phyloP scores from a whole-genome alignment of 2,797 vertebrate genomes.

The Limosa lapponica region DNA sequence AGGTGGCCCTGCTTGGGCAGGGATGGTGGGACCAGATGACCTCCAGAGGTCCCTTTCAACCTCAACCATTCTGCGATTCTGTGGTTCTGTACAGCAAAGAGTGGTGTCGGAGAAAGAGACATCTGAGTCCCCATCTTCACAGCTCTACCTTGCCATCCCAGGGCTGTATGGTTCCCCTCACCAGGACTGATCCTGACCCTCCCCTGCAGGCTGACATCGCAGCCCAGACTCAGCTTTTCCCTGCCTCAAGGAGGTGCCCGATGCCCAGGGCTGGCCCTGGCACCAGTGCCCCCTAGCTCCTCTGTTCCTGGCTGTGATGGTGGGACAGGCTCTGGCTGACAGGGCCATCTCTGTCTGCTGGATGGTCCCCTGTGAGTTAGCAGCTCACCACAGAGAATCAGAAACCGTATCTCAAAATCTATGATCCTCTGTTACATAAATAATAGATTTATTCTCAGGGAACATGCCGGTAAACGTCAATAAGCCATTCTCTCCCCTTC shows the following conservation, averaged over 20 bases:
- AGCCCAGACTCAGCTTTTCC: not conserved
- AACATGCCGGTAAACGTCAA: not conserved
- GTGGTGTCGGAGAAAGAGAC: not conserved
- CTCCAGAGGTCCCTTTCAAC: not conserved
- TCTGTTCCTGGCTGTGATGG: not conserved
- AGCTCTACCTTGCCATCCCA: not conserved
- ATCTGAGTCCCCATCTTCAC: not conserved
- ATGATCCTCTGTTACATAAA: not conserved
- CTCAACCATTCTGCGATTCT: not conserved
- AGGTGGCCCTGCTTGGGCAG: not conserved
- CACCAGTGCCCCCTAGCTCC: rapidly evolving
- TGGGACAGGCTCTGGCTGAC: too few species aligned
- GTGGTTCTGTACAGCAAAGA: not conserved
- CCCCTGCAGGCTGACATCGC: not conserved
- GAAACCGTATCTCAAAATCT: not conserved
- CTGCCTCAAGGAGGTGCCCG: not conserved
- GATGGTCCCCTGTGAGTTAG: not conserved
- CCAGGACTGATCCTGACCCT: not conserved
- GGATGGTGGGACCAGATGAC: not conserved
- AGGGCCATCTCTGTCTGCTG: not conserved
- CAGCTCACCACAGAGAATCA: not conserved
- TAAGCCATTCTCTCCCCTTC: not conserved
- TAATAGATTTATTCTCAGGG: not conserved
- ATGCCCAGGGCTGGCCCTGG: not conserved
- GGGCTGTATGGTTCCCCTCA: not conserved